phyloP scores from a whole-genome alignment of 2,797 vertebrate genomes.

The Linurgus olivaceus region DNA sequence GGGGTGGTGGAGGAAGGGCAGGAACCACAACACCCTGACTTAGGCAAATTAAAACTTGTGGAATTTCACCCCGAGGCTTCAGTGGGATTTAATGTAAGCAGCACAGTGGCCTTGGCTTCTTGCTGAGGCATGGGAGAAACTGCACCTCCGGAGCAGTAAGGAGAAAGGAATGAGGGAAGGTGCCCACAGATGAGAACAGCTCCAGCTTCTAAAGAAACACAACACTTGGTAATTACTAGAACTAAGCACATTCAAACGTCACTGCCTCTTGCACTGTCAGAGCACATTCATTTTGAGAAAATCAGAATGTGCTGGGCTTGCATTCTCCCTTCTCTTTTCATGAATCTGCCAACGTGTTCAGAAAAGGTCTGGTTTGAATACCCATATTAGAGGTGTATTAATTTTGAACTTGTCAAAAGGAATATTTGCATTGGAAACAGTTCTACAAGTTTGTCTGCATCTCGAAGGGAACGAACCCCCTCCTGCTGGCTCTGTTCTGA shows the following conservation, averaged over 20 bases:
- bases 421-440: conserved; percentile 1
- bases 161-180: conserved; percentile 60
- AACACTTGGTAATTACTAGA: conserved; percentile 22
- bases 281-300: conserved; percentile 27
- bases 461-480: neutral
- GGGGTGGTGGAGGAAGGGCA: conserved; percentile 25
- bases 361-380: conserved; percentile 37
- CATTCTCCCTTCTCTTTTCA: conserved; percentile 3
- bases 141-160: neutral
- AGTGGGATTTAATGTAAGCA: conserved; percentile 15
- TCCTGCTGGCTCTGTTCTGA: neutral
- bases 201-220: conserved; percentile 20
- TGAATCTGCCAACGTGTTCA: conserved; percentile 1
- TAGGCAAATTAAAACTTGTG: conserved; percentile 30
- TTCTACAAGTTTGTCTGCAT: neutral
- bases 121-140: conserved; percentile 2
- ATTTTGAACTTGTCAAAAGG: conserved; percentile 9
- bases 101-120: neutral
- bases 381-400: neutral
- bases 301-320: conserved; percentile 48
- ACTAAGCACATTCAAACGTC: neutral
- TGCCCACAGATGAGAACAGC: neutral
- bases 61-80: conserved; percentile 42
- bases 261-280: neutral
- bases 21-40: conserved; percentile 23